Conservation (phyloP, 53 echinoderm and acorn worm genomes). For the Apostichopus leukothele region DNA sequence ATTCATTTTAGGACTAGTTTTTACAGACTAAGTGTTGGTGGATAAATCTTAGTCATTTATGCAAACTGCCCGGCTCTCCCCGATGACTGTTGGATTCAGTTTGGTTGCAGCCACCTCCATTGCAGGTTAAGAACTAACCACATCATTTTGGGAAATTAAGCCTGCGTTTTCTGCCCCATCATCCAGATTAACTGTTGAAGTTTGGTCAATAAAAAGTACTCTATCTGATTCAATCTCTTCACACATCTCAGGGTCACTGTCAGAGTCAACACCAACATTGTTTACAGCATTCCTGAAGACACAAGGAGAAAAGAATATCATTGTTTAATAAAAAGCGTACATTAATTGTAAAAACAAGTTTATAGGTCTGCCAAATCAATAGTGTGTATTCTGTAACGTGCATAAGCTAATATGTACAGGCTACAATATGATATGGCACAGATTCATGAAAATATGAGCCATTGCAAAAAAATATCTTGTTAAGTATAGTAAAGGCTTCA, state of each 20-base stretch:
- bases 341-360: neutral
- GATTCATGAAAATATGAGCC: too few species aligned
- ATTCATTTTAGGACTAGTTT: too few species aligned
- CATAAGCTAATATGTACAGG: neutral
- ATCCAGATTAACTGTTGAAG: neutral
- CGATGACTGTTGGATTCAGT: neutral
- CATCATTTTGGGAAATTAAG: too few species aligned
- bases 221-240: neutral
- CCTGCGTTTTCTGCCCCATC: neutral
- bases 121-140: too few species aligned
- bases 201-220: neutral
- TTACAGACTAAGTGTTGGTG: too few species aligned
- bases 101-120: neutral
- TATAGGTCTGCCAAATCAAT: neutral
- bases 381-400: neutral
- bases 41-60: neutral
- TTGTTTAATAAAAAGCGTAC: neutral
- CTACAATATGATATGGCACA: neutral
- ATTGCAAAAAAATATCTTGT: too few species aligned
- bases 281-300: neutral
- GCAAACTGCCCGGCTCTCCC: neutral
- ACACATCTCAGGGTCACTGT: neutral
- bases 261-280: neutral
- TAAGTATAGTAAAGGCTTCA: too few species aligned
- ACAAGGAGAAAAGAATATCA: neutral